A percentile compares a stretch with the other conserved stretches of the same genome.
Evolutionary conservation across 2,113 vertebrate genomes (phyloP).

Genomic region (Lepidiolamprologus cunningtoni): DNA sequence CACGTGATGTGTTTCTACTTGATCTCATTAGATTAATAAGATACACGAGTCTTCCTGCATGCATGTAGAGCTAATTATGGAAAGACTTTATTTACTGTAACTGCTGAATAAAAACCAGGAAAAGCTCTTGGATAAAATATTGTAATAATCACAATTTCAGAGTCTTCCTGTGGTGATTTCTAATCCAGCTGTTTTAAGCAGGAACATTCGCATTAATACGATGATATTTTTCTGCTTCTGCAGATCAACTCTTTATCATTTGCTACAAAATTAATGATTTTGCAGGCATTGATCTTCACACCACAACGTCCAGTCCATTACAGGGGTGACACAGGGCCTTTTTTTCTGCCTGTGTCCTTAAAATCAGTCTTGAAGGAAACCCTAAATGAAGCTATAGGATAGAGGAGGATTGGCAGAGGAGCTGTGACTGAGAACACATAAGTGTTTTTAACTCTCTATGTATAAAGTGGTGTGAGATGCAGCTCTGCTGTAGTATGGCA

Average conservation of each 20-base stretch:
- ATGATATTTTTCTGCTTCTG: neutral
- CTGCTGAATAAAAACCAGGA: neutral
- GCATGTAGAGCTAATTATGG: neutral
- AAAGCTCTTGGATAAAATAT: neutral
- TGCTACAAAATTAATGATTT: neutral
- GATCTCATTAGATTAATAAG: neutral
- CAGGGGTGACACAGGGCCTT: neutral
- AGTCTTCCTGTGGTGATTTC: neutral
- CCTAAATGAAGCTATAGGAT: neutral
- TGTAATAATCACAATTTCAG: neutral
- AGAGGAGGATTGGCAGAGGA: neutral
- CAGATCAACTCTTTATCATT: neutral
- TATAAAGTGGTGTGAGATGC: neutral
- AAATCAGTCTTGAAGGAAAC: neutral
- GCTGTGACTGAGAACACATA: neutral
- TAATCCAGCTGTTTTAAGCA: neutral
- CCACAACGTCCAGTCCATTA: neutral
- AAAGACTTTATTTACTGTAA: neutral
- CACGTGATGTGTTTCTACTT: neutral
- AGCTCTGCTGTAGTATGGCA: neutral
- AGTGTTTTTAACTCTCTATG: neutral
- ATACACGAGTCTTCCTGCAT: neutral
- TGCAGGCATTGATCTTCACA: neutral
- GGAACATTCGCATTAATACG: neutral
- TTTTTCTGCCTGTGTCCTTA: neutral